A percentile compares a stretch with the other conserved stretches of the same genome.
Evolutionary conservation across 2,888 invertebrate genomes (phyloP).

Genomic region (Ornithoptera alexandrae): DNA sequence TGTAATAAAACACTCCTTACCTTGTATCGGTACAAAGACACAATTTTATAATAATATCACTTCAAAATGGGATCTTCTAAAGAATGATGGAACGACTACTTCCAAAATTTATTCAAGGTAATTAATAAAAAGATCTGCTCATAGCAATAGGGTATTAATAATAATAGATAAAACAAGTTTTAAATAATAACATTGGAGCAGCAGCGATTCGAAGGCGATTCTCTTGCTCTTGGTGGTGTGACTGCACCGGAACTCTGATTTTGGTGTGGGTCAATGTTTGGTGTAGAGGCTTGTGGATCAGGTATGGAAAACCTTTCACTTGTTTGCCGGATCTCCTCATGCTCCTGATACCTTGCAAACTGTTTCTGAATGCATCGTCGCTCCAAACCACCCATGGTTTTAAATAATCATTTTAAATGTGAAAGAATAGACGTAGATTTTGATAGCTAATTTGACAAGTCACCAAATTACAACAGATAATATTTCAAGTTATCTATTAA

Average conservation of each 20-base stretch:
- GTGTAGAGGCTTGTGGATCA: background rate
- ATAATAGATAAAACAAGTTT: background rate
- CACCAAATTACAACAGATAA: background rate
- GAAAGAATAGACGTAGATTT: background rate
- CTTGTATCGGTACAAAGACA: too few species aligned
- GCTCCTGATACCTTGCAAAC: slow-evolving; percentile 22
- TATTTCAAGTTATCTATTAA: background rate
- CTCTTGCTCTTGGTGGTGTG: background rate
- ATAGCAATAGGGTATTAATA: background rate
- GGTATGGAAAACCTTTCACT: background rate
- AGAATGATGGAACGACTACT: background rate
- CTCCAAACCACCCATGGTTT: slow-evolving; percentile 15
- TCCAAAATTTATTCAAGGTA: too few species aligned
- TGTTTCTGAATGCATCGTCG: slow-evolving; percentile 17
- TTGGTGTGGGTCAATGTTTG: background rate
- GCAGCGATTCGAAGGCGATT: background rate
- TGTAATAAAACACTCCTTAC: too few species aligned
- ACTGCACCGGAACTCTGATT: background rate
- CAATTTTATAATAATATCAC: too few species aligned
- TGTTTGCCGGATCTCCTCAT: background rate
- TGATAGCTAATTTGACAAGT: background rate
- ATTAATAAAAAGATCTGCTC: too few species aligned
- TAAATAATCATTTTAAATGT: background rate
- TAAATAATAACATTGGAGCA: slow-evolving; percentile 5
- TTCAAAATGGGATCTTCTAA: too few species aligned